These are phyloP conservation scores for Trissolcus brochymenae DNA, from an alignment of 2,888 invertebrate genomes.

Conservation along the genomic window DNA sequence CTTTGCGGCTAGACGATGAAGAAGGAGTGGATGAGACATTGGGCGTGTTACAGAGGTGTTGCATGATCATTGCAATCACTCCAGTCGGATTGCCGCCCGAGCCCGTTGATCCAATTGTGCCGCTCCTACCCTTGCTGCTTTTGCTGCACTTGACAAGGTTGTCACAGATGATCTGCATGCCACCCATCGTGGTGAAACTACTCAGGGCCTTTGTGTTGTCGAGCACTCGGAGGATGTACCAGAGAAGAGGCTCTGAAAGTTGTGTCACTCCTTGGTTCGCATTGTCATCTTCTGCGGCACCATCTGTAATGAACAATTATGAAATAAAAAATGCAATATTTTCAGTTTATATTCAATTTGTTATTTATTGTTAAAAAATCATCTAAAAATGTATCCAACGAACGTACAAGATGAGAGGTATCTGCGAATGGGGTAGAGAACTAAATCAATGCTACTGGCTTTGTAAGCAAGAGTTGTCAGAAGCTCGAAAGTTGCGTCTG, in stretches of 20 bases:
- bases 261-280: conserved; percentile 77
- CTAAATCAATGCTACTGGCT: conserved; percentile 84
- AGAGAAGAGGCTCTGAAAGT: conserved; percentile 90
- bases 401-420: conserved; percentile 78
- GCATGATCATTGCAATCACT: conserved; percentile 79
- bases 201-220: conserved; percentile 86
- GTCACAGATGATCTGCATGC: conserved; percentile 85
- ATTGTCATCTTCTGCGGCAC: conserved; percentile 65
- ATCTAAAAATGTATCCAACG: conserved; percentile 51
- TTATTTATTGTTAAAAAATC: too few species aligned
- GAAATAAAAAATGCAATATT: background rate
- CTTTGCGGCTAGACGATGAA: conserved; percentile 66
- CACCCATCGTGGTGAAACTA: conserved; percentile 86
- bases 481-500: conserved; percentile 92
- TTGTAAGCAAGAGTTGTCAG: conserved; percentile 86
- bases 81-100: conserved; percentile 68
- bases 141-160: conserved; percentile 81
- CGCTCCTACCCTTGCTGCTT: conserved; percentile 77
- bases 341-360: background rate
- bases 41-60: conserved; percentile 79
- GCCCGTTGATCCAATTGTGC: conserved; percentile 73
- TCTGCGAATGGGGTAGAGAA: conserved; percentile 84
- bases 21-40: conserved; percentile 74
- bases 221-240: conserved; percentile 87
- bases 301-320: conserved; percentile 60